phyloP scores from a whole-genome alignment of 2,888 invertebrate species.

The Drosophila neonasuta region DNA sequence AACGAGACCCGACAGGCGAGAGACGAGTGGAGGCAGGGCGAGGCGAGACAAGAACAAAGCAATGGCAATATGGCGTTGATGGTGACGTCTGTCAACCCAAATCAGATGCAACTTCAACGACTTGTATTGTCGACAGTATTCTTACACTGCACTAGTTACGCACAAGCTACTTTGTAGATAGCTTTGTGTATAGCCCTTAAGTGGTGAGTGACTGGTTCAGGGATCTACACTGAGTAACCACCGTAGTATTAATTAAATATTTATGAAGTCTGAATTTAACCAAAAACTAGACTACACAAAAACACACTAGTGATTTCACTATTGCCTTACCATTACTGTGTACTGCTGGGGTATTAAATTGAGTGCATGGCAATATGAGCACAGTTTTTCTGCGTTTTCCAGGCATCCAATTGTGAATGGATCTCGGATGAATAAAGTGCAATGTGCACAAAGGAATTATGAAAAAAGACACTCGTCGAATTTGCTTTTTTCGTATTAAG shows the following conservation, averaged over 20 bases:
- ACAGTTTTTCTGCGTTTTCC: constrained; percentile 16
- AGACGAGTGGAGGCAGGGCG: background rate
- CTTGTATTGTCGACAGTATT: background rate
- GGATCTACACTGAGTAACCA: too few relatives aligned
- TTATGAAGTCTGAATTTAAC: too few relatives aligned
- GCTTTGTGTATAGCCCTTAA: too few relatives aligned
- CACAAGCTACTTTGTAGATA: too few relatives aligned
- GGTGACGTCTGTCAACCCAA: constrained; percentile 37
- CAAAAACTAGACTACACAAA: too few relatives aligned
- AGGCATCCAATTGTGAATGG: constrained; percentile 14
- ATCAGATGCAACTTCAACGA: constrained; percentile 10
- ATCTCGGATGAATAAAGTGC: background rate
- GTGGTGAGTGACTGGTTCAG: too few relatives aligned
- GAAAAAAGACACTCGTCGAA: background rate
- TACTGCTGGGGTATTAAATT: constrained; percentile 19
- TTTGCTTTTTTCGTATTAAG: background rate
- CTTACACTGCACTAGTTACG: too few relatives aligned
- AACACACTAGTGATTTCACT: too few relatives aligned
- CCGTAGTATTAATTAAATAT: too few relatives aligned
- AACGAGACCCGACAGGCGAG: constrained; percentile 14
- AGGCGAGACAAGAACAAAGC: constrained; percentile 7
- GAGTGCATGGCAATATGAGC: constrained; percentile 33
- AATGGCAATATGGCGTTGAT: constrained; percentile 32
- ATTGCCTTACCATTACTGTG: background rate
- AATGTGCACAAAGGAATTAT: constrained; percentile 25